phyloP scores from a whole-genome alignment of 2,113 vertebrate species.

The Phylloscopus trochilus region DNA sequence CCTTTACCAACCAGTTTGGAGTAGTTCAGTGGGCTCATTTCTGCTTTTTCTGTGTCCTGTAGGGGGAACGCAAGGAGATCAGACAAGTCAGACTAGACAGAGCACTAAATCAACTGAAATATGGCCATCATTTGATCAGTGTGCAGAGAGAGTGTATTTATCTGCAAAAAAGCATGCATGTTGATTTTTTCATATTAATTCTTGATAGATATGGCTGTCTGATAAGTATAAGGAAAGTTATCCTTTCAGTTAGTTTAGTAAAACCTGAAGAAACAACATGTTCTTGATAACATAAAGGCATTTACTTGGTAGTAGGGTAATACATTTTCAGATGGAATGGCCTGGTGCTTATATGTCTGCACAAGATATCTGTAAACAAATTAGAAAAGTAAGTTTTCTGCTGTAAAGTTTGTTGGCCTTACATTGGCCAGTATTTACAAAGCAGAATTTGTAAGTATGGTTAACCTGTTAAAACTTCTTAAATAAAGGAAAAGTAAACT shows the following conservation, averaged over 20 bases:
- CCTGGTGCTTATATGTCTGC: neutral
- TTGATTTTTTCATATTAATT: neutral
- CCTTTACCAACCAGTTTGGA: neutral
- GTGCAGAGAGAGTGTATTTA: neutral
- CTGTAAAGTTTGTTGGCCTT: neutral
- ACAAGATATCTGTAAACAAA: neutral
- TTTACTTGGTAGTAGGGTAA: neutral
- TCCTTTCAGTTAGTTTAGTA: constrained; percentile 30
- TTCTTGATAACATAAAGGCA: neutral
- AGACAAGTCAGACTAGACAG: neutral
- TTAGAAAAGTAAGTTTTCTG: neutral
- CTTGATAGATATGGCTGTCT: neutral
- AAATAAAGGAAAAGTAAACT: neutral
- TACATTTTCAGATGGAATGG: neutral
- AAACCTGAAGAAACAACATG: constrained; percentile 13
- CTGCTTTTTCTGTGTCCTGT: neutral
- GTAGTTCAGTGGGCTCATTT: neutral
- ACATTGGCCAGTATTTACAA: neutral
- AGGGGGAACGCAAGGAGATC: neutral
- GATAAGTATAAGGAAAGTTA: neutral
- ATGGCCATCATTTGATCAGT: neutral
- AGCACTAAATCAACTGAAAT: neutral
- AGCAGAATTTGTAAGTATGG: neutral
- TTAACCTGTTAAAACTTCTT: neutral
- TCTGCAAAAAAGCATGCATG: neutral